phyloP scores from a whole-genome alignment of 2,113 vertebrate species.

The Corynorhinus townsendii region DNA sequence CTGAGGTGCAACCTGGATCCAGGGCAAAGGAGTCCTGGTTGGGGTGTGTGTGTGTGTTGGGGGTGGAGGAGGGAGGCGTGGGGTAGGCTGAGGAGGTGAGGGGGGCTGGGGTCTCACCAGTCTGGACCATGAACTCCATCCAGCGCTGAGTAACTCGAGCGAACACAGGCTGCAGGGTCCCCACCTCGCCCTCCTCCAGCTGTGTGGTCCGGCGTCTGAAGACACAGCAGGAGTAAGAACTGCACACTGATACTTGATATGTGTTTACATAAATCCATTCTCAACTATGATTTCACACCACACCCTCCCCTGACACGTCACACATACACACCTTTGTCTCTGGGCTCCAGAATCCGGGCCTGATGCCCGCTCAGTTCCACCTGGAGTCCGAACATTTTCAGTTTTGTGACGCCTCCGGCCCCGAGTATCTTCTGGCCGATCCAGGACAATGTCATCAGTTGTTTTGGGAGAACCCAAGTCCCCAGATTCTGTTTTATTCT shows the following conservation, averaged over 20 bases:
- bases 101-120: conserved; percentile 36
- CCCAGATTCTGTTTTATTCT: conserved; percentile 93
- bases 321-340: conserved; percentile 84
- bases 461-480: conserved; percentile 96
- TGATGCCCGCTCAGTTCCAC: conserved; percentile 85
- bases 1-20: conserved; percentile 88
- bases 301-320: not conserved
- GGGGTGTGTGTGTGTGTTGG: not conserved
- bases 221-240: conserved; percentile 7
- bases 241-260: not conserved
- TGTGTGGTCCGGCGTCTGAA: conserved; percentile 87
- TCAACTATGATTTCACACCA: not conserved
- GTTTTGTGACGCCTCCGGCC: conserved; percentile 93
- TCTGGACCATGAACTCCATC: conserved; percentile 69
- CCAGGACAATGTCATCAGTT: conserved; percentile 95
- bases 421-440: conserved; percentile 91
- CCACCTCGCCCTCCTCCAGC: conserved; percentile 92
- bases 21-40: not conserved
- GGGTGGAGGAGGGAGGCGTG: not conserved
- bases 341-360: conserved; percentile 87
- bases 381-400: conserved; percentile 91
- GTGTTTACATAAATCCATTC: not conserved
- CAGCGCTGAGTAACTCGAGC: conserved; percentile 11
- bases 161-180: conserved; percentile 82
- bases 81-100: not conserved